These are phyloP conservation scores for Vanessa tameamea DNA, from an alignment of 1,140 invertebrate genomes.

Conservation along the genomic window DNA sequence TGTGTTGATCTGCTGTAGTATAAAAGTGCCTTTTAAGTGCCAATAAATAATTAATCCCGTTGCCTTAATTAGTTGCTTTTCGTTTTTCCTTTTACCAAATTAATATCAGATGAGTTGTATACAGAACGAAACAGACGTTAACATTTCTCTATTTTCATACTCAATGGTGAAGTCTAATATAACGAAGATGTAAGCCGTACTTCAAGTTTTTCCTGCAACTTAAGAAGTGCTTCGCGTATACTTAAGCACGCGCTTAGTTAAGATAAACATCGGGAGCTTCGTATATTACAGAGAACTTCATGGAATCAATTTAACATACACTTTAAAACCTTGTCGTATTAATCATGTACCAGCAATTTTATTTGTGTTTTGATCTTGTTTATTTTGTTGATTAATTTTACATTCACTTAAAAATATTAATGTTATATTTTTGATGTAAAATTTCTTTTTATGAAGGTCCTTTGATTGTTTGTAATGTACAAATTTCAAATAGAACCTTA, in stretches of 20 bases:
- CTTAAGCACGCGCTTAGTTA: conserved; percentile 14
- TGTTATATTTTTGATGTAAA: no score
- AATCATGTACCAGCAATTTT: background rate
- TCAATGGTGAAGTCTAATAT: conserved; percentile 7
- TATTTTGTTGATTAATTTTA: no score
- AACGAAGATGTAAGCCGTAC: conserved; percentile 13
- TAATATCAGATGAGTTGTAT: background rate
- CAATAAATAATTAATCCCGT: no score
- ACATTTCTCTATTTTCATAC: conserved; percentile 6
- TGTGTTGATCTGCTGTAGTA: no score
- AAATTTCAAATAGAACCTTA: no score
- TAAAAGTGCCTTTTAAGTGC: no score
- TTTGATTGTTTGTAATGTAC: no score
- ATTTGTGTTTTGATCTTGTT: no score
- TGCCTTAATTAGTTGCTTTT: no score
- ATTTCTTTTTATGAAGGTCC: no score
- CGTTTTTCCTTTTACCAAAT: no score
- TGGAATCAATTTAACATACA: conserved; percentile 5
- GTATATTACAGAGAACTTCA: conserved; percentile 11
- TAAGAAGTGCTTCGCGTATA: conserved; percentile 25
- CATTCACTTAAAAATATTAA: no score
- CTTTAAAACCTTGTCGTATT: conserved; percentile 6
- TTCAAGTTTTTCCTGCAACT: conserved; percentile 23
- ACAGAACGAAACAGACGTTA: background rate
- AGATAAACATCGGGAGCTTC: conserved; percentile 15